Evolutionary conservation across 2,888 invertebrate genomes (phyloP).

Genomic region (Calameuta pallipes): DNA sequence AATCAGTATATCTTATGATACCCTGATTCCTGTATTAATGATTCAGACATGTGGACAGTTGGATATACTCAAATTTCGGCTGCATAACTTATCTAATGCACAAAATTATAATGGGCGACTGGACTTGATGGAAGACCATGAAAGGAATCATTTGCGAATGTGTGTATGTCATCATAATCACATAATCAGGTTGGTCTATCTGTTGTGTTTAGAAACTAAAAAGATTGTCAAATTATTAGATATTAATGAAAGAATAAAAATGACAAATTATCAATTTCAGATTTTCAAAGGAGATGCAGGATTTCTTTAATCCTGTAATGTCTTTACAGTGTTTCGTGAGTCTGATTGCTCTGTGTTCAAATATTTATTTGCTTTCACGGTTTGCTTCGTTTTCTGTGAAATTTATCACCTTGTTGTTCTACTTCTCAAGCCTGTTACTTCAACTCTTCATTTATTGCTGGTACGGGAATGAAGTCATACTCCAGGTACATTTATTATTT

Average conservation of each 20-base stretch:
- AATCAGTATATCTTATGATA: conserved; percentile 15
- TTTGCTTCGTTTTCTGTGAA: conserved; percentile 14
- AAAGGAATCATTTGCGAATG: too few relatives aligned
- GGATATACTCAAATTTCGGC: conserved; percentile 31
- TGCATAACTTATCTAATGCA: conserved; percentile 13
- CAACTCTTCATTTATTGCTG: conserved; percentile 37
- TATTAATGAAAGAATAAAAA: too few relatives aligned
- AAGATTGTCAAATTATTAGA: too few relatives aligned
- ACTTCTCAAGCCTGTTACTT: conserved; percentile 26
- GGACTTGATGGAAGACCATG: too few relatives aligned
- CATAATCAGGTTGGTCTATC: conserved; percentile 22
- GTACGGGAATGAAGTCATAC: conserved; percentile 35
- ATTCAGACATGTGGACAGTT: conserved; percentile 27
- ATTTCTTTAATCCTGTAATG: conserved; percentile 24
- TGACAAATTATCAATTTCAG: conserved; percentile 5
- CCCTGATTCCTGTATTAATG: conserved; percentile 24
- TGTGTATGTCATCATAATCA: conserved; percentile 19
- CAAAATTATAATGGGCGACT: not conserved
- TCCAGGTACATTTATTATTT: conserved; percentile 22
- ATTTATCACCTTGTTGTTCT: conserved; percentile 17
- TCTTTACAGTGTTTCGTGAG: conserved; percentile 30
- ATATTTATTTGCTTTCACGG: conserved; percentile 27
- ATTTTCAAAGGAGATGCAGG: conserved; percentile 15
- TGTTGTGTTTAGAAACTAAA: not conserved
- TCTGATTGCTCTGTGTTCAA: conserved; percentile 28